Conservation (phyloP, 2,113 vertebrate genomes). For the Embiotoca jacksoni region DNA sequence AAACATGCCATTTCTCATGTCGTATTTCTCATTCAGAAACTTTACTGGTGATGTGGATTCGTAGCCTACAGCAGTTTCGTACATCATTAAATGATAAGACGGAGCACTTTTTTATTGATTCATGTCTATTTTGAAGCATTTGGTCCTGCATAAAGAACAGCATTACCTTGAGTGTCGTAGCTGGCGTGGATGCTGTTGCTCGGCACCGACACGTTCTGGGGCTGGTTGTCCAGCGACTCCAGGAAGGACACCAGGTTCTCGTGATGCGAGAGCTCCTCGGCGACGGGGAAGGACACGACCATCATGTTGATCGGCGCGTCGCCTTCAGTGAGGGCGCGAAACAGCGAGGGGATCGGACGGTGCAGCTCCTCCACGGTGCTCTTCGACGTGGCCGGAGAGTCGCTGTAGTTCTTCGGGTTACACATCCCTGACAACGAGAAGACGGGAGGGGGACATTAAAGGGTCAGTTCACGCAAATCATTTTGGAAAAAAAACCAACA, state of each 20-base stretch:
- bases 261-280: conserved; percentile 95
- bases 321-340: conserved; percentile 96
- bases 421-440: conserved; percentile 90
- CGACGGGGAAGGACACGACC: conserved; percentile 96
- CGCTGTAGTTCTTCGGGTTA: conserved; percentile 97
- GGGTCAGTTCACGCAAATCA: too few species aligned
- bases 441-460: not conserved
- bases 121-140: too few species aligned
- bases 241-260: conserved; percentile 96
- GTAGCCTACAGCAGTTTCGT: not conserved
- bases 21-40: not conserved
- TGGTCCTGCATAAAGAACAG: too few species aligned
- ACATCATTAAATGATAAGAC: too few species aligned
- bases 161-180: conserved; percentile 91
- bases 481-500: too few species aligned
- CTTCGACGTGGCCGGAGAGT: conserved; percentile 97
- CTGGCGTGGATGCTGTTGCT: conserved; percentile 92
- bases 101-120: too few species aligned
- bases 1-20: not conserved
- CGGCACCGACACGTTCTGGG: conserved; percentile 92
- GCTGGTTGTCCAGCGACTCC: conserved; percentile 92
- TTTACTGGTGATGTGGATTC: not conserved
- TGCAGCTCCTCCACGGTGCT: conserved; percentile 98
- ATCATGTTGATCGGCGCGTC: conserved; percentile 95
- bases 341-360: conserved; percentile 96